Conservation (phyloP, 1,140 invertebrate species). For the Potamilus streckersoni region DNA sequence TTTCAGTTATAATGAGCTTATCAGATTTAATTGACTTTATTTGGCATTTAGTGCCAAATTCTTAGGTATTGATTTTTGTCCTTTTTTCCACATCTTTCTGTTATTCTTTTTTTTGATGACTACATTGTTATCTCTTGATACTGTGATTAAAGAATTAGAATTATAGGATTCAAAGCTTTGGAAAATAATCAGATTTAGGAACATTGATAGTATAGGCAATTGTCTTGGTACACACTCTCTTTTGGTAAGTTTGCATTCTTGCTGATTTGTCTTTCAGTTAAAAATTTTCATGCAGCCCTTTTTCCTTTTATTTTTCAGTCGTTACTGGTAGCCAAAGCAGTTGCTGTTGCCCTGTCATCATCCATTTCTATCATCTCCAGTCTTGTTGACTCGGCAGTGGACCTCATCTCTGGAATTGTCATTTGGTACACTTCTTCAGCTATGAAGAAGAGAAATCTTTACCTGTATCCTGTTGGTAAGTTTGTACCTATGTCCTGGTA, state of each 20-base stretch:
- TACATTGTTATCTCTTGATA: too few relatives aligned
- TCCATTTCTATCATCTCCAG: conserved; percentile 70
- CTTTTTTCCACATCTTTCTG: too few relatives aligned
- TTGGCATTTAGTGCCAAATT: too few relatives aligned
- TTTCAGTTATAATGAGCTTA: too few relatives aligned
- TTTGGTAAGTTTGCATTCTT: neutral
- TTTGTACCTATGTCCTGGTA: conserved; percentile 37
- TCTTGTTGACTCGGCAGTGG: conserved; percentile 68
- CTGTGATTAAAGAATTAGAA: neutral
- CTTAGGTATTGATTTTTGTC: too few relatives aligned
- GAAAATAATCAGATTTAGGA: neutral
- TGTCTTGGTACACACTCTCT: neutral
- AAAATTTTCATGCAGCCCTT: neutral
- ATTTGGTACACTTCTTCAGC: conserved; percentile 68
- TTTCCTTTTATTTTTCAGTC: conserved; percentile 37
- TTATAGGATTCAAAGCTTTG: neutral
- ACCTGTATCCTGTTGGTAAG: conserved; percentile 67
- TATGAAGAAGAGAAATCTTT: conserved; percentile 66
- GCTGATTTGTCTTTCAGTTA: conserved; percentile 2
- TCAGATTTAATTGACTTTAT: too few relatives aligned
- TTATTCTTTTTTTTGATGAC: too few relatives aligned
- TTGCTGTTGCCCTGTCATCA: conserved; percentile 67
- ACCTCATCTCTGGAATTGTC: conserved; percentile 67
- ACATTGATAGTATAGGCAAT: neutral
- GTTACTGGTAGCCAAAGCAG: conserved; percentile 64